phyloP scores from a whole-genome alignment of 1,140 invertebrate genomes.

The Macrobrachium rosenbergii region DNA sequence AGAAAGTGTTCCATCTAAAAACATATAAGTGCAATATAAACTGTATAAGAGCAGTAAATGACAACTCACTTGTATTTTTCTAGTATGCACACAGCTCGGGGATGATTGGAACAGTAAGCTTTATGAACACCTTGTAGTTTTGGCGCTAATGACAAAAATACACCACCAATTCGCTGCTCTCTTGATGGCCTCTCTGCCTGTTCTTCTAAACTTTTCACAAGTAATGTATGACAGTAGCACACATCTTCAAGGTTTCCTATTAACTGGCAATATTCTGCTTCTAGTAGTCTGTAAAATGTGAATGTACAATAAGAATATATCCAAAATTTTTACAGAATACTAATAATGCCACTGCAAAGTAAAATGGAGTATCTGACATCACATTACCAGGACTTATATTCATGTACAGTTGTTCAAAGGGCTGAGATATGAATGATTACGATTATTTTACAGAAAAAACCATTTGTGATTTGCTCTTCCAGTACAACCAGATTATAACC shows the following conservation, averaged over 20 bases:
- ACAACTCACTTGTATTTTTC: slow-evolving; percentile 75
- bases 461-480: too few relatives aligned
- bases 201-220: slow-evolving; percentile 68
- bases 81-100: slow-evolving; percentile 90
- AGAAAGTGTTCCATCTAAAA: too few relatives aligned
- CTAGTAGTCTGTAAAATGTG: slow-evolving; percentile 77
- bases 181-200: slow-evolving; percentile 47
- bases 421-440: too few relatives aligned
- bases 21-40: too few relatives aligned
- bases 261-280: slow-evolving; percentile 87
- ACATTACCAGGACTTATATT: too few relatives aligned
- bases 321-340: neutral
- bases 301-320: neutral
- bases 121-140: slow-evolving; percentile 88
- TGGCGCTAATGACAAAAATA: slow-evolving; percentile 90
- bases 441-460: too few relatives aligned
- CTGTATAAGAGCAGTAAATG: too few relatives aligned
- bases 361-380: too few relatives aligned
- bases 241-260: slow-evolving; percentile 91
- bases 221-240: slow-evolving; percentile 69
- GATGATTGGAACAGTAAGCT: slow-evolving; percentile 92
- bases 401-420: too few relatives aligned
- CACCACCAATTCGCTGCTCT: slow-evolving; percentile 86
- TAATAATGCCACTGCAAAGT: neutral
- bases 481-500: too few relatives aligned